Evolutionary conservation across 2,797 vertebrate species (phyloP).

Genomic region (Tenualosa thibaudeaui): DNA sequence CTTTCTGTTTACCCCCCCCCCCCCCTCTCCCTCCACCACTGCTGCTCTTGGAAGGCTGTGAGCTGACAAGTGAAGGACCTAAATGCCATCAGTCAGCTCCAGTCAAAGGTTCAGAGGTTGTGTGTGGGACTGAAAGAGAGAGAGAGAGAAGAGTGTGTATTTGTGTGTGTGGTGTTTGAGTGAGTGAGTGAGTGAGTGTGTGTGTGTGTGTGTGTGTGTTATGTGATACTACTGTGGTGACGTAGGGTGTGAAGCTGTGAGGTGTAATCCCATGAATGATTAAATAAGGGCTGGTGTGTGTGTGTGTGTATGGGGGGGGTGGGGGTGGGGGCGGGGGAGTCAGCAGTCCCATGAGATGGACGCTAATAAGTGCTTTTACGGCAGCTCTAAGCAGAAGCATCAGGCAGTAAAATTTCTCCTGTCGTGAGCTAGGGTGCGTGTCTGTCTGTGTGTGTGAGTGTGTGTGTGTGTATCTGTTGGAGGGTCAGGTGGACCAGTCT

Average conservation of each 20-base stretch:
- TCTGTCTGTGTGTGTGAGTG: neutral
- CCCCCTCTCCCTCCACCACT: neutral
- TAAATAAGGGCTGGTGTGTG: slow-evolving; percentile 9
- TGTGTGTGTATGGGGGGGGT: neutral
- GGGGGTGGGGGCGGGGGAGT: slow-evolving; percentile 26
- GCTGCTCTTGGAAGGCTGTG: slow-evolving; percentile 19
- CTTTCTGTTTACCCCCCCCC: slow-evolving; percentile 8
- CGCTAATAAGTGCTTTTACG: slow-evolving; percentile 63
- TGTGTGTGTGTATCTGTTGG: neutral
- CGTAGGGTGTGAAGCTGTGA: neutral
- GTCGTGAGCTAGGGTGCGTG: slow-evolving; percentile 50
- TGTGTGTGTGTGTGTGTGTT: neutral
- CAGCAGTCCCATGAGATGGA: slow-evolving; percentile 43
- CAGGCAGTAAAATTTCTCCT: slow-evolving; percentile 63
- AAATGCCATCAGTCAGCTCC: slow-evolving; percentile 14
- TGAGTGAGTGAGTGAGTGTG: neutral
- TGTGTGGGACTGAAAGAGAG: neutral
- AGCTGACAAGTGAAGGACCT: slow-evolving; percentile 48
- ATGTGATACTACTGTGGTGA: neutral
- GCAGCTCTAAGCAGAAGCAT: slow-evolving; percentile 62
- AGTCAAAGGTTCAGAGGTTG: slow-evolving; percentile 13
- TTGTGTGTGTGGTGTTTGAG: neutral
- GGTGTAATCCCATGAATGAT: slow-evolving; percentile 38
- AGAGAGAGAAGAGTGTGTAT: neutral
- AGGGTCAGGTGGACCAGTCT: neutral